phyloP scores from a whole-genome alignment of 1,140 invertebrate genomes.

The Drosophila ercepeae region DNA sequence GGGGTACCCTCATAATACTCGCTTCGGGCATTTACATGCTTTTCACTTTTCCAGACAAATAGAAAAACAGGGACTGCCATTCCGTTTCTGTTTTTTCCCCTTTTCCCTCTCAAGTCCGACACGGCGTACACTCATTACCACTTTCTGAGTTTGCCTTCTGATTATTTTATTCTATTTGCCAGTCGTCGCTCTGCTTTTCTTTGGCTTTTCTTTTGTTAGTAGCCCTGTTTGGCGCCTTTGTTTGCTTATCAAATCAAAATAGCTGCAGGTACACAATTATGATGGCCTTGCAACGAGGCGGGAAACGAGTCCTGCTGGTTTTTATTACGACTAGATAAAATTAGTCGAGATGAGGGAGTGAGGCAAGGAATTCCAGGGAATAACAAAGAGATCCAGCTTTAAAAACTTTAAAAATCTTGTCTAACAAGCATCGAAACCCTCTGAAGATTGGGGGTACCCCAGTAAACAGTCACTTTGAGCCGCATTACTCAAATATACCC shows the following conservation, averaged over 20 bases:
- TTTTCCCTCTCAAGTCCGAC: conserved; percentile 36
- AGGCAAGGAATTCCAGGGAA: neutral
- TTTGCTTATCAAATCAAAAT: conserved; percentile 57
- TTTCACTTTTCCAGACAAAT: conserved; percentile 72
- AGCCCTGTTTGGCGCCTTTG: conserved; percentile 20
- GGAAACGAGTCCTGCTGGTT: neutral
- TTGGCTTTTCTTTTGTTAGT: conserved; percentile 9
- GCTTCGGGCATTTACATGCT: conserved; percentile 71
- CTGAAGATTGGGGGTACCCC: too few relatives aligned
- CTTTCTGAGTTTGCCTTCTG: conserved; percentile 69
- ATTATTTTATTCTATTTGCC: conserved; percentile 75
- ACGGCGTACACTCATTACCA: conserved; percentile 72
- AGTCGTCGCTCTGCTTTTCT: conserved; percentile 38
- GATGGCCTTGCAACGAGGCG: conserved; percentile 14
- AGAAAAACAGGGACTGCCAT: conserved; percentile 24
- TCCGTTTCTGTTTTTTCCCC: conserved; percentile 13
- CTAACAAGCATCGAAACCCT: too few relatives aligned
- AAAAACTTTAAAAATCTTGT: neutral
- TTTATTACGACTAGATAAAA: conserved; percentile 4
- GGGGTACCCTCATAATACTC: conserved; percentile 26
- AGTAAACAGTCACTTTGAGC: neutral
- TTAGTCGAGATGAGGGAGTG: neutral
- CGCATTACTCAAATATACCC: neutral
- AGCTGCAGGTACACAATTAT: conserved; percentile 42
- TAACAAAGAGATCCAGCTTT: neutral